Evolutionary conservation across 2,797 vertebrate genomes (phyloP), one percentile per base, ranked within the genome.

Genomic region (Sciaenops ocellatus): DNA sequence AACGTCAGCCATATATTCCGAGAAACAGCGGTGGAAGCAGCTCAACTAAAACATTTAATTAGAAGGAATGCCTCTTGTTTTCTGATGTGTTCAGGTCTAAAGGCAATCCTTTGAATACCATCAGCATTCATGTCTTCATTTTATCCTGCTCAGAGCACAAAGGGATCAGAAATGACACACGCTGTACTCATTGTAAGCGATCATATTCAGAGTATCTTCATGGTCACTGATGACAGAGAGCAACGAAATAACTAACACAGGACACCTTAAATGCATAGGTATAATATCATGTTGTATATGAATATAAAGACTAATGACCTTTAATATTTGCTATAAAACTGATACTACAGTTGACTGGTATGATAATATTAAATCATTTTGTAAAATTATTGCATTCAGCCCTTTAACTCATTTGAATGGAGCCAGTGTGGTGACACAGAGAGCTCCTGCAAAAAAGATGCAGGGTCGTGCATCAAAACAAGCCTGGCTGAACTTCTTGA

Each of bases 11-110:
- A 42, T 78, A 70, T 73, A 80, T 76, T 26, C 76, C 1, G 52
- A 56, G 80, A 80, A 62, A 34, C 48, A 65, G 60, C 11, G 7
- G 73, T n/a, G 61, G 69, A 79, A 51, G 73, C 28, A 46, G 61
- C 70, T 80, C 61, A 20, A 20, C 66, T 78, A 80, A 78, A 88
- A 76, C 79, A 76, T 89, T 88, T 79, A 84, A 92, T 92, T 86
- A 82, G 78, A 73, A 62, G 59, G 66, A 68, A 77, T 61, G 55
- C 69, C 59, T 24, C 57, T 54, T 5, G 16, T 64, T 76, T 80
- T 69, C 52, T 66, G 65, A 82, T 66, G 71, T 65, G 52, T 79
- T 80, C 51, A 18, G n/a, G 70, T 82, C 79, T 73, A 55, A 80
- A 76, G 69, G 82, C 48, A 30, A 73, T 72, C 30, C 66, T 80